phyloP scores from a whole-genome alignment of 2,113 vertebrate species.

The Sterna hirundo region DNA sequence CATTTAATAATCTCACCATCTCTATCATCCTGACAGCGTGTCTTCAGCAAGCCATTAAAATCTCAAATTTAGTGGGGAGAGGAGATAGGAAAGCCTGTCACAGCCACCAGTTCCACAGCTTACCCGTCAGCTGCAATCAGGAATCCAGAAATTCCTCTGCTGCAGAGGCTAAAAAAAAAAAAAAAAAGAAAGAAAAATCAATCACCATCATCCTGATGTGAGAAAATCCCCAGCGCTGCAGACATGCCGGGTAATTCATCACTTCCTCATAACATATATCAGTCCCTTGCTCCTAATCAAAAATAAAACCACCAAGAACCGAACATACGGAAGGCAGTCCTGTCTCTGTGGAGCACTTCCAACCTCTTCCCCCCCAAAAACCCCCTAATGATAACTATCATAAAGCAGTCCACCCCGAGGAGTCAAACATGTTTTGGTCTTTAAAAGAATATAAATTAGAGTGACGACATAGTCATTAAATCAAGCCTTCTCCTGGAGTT shows the following conservation, averaged over 20 bases:
- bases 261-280: background rate
- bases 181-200: background rate
- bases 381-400: background rate
- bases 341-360: background rate
- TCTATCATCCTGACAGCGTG: background rate
- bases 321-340: background rate
- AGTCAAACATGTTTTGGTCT: background rate
- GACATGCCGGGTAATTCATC: background rate
- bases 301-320: background rate
- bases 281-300: background rate
- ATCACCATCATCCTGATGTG: background rate
- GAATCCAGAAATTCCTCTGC: background rate
- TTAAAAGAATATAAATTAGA: background rate
- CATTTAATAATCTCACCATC: constrained; percentile 9
- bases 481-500: background rate
- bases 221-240: background rate
- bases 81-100: background rate
- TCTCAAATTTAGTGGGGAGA: background rate
- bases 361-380: too few relatives aligned
- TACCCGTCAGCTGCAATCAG: background rate
- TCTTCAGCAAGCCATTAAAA: background rate
- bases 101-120: background rate
- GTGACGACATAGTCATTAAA: background rate
- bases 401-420: background rate
- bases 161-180: background rate